Evolutionary conservation across 1,140 invertebrate genomes (phyloP).

Genomic region (Drosophila punjabiensis): DNA sequence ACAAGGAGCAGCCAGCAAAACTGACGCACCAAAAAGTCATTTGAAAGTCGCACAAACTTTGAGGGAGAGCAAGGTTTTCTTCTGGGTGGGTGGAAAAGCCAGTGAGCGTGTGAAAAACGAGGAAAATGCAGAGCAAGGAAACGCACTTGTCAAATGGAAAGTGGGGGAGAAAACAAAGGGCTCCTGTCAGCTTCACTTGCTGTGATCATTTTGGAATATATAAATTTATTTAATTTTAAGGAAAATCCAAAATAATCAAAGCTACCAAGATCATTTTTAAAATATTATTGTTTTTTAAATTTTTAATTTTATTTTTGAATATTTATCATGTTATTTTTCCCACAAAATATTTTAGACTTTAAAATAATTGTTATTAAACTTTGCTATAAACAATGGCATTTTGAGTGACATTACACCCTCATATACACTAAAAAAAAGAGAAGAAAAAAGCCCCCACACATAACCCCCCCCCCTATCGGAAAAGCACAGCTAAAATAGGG

Average conservation of each 20-base stretch:
- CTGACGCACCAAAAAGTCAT: conserved; percentile 56
- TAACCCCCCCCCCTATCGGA: conserved; percentile 20
- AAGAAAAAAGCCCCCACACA: conserved; percentile 1
- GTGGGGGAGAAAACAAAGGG: neutral
- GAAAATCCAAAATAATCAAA: neutral
- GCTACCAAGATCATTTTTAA: neutral
- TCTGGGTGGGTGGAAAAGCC: neutral
- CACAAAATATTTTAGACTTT: neutral
- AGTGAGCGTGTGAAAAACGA: conserved; percentile 9
- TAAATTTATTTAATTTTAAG: neutral
- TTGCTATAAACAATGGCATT: conserved; percentile 22
- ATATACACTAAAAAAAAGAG: conserved; percentile 3
- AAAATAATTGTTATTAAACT: no score
- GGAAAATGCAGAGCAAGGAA: conserved; percentile 28
- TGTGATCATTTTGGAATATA: conserved; percentile 1
- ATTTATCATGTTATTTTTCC: neutral
- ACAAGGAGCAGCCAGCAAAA: conserved; percentile 32
- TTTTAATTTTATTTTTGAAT: no score
- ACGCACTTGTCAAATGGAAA: conserved; percentile 31
- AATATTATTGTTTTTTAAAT: neutral
- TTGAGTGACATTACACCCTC: conserved; percentile 26
- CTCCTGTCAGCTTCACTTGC: neutral
- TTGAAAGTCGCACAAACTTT: conserved; percentile 53
- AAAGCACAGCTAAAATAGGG: conserved; percentile 60
- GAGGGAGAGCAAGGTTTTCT: conserved; percentile 7